Evolutionary conservation across 2,113 vertebrate species (phyloP).

Genomic region (Montifringilla adamsi): DNA sequence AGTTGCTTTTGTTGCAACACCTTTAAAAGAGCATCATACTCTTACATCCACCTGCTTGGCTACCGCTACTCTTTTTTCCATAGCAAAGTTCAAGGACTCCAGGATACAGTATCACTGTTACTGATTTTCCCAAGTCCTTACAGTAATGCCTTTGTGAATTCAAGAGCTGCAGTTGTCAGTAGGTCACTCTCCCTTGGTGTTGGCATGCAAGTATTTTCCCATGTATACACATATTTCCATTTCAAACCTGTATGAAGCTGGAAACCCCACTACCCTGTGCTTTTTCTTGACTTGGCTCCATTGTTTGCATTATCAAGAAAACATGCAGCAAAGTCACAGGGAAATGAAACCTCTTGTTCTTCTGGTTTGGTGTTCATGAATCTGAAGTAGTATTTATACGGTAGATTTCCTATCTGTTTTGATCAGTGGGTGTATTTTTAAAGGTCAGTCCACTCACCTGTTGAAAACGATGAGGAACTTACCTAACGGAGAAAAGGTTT

Average conservation of each 20-base stretch:
- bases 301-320: neutral
- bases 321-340: neutral
- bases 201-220: neutral
- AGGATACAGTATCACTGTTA: neutral
- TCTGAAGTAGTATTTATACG: neutral
- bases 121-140: neutral
- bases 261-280: neutral
- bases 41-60: neutral
- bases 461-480: neutral
- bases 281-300: neutral
- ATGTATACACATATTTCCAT: neutral
- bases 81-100: neutral
- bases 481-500: neutral
- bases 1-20: conserved; percentile 2
- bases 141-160: neutral
- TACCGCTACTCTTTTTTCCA: neutral
- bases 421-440: neutral
- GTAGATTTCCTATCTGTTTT: neutral
- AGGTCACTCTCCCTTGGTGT: neutral
- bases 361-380: neutral
- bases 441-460: neutral
- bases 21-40: neutral
- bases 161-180: neutral
- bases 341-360: neutral
- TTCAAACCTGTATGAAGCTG: neutral